Conservation (phyloP, 37 sponge, comb jelly and placozoan species). For the Oscarella lobularis region DNA sequence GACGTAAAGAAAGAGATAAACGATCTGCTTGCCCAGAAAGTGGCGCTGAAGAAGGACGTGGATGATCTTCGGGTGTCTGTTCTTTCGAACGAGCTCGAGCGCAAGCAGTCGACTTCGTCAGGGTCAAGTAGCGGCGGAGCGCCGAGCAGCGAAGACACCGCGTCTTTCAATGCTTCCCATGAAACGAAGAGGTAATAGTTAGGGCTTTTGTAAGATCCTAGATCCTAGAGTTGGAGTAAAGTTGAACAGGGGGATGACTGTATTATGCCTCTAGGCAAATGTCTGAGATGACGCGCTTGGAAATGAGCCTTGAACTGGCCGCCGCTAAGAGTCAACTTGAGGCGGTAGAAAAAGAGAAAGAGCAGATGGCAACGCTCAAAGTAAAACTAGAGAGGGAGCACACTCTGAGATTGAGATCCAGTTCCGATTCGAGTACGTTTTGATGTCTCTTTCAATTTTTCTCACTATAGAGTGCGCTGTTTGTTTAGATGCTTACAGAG, state of each 20-base stretch:
- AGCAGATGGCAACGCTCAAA: background rate
- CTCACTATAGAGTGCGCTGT: background rate
- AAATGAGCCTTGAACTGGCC: background rate
- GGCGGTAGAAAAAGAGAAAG: background rate
- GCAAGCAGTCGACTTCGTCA: too few species aligned
- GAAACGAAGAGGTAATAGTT: too few species aligned
- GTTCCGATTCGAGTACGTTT: too few species aligned
- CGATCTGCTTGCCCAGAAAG: background rate
- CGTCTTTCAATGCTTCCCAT: too few species aligned
- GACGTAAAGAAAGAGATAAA: background rate
- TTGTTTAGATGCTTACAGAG: background rate
- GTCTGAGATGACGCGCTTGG: background rate
- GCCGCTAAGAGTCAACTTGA: background rate
- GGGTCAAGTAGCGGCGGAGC: too few species aligned
- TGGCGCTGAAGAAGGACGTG: background rate
- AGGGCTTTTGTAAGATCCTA: too few species aligned
- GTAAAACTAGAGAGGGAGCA: background rate
- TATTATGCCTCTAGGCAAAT: too few species aligned
- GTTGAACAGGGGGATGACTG: too few species aligned
- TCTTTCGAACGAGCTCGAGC: too few species aligned
- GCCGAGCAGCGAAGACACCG: too few species aligned
- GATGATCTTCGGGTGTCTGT: background rate
- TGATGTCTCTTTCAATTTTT: background rate
- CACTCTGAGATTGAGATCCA: background rate
- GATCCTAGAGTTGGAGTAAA: too few species aligned